Base-by-base conservation (phyloP, 2,888 invertebrate species). In the Heliconius aoede region DNA sequence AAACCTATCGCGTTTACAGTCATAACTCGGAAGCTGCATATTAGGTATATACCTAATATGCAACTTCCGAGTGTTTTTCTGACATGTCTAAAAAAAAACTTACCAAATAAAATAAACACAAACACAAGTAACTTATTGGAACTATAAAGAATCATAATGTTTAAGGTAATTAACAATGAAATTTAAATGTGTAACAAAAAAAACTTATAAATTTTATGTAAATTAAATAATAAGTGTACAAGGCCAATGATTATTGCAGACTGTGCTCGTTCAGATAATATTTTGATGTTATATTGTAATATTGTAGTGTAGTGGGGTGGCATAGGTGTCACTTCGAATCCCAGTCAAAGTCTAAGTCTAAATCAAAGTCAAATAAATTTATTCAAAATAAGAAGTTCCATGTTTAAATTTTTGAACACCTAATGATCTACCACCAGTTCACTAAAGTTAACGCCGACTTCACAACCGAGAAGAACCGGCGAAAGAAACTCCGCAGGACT, bases 211-310 rank as follows among this genome's bases (percentile, higher is more conserved):
- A 28, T 62, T 62, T 28, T 21, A 62, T 62, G 7, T 30, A 21
- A 62, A 62, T 28, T 18, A 62, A 3, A 28, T 18, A 30, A 62
- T 28, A 62, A 30, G 36, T 64, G 32, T 36, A 7, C 64, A 13
- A 64, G 64, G 36, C 64, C 36, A 64, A 13, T n/a, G 64, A 36
- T 64, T 64, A 36, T 13, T 32, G 21, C 36, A 36, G 36, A 64
- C 32, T 64, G 64, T n/a, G n/a, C 36, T 32, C n/a, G 11, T 64
- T 36, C 64, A 36, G 64, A 32, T 64, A 36, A 36, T 1, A 36
- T 64, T 32, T 32, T 64, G 32, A n/a, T 36, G 64, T 64, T 64
- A 64, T 64, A 64, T 36, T 36, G 64, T 13, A 36, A 64, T 36
- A 2, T 36, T 64, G n/a, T 32, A 30, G 13, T 11, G n/a, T 36